Base-by-base conservation (phyloP, 2,888 invertebrate genomes). In the Ophion ellenae region DNA sequence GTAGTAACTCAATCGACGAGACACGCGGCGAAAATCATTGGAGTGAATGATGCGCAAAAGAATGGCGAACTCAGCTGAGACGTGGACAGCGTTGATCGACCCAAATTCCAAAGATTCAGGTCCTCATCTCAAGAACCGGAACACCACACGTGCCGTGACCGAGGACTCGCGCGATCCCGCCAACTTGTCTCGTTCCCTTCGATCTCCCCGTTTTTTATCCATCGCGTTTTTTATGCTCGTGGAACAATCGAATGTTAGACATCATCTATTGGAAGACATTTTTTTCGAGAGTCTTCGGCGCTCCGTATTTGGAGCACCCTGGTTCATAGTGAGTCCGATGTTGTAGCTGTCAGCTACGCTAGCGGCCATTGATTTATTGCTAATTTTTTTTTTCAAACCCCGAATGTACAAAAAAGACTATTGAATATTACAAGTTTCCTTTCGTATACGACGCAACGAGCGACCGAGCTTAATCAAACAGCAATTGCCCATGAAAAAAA, bases 71-170 rank as follows among this genome's bases (percentile, higher is more conserved):
- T 77, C 81, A 61, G 20, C 40, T 59, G 69, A 63, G 81, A 74
- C 75, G 45, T 53, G 57, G 36, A 40, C 17, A 20, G 61, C 61
- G 76, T 73, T 75, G 78, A 78, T 75, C 85, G 85, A 82, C 85
- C 85, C 74, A 78, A 82, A 85, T 85, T 85, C 81, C 85, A 78
- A 53, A 77, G 81, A 85, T 85, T 67, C 64, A 64, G 82, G 82
- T 63, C 82, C 82, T 47, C 78, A 69, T 66, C 74, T 45, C 75
- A 32, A 36, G 70, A 82, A 85, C 64, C 82, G 82, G 85, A 79
- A 75, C 82, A 53, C 78, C 57, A 85, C 77, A 66, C 75, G 78
- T 79, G 85, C 70, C 47, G 47, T 47, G 57, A 40, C 36, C 77
- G 24, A n/a, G 57, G 53, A 75, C 59, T 53, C 74, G 32, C 59